Conservation (phyloP, 2,797 vertebrate genomes). For the Erethizon dorsatum region DNA sequence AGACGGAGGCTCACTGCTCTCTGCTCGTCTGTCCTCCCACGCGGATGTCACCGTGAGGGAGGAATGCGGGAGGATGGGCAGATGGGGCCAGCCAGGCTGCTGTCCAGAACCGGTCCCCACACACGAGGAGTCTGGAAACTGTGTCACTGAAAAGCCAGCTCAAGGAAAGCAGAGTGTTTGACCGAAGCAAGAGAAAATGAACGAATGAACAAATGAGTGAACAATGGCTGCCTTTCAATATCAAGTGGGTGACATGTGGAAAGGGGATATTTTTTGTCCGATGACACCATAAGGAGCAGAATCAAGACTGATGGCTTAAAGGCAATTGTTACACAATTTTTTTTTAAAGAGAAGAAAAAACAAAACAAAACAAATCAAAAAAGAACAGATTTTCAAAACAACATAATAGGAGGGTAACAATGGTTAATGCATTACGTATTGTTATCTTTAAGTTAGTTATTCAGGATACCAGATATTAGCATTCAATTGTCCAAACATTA, state of each 20-base stretch:
- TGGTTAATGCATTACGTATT: no score
- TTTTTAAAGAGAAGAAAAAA: no score
- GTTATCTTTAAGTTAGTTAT: no score
- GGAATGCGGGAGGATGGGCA: background rate
- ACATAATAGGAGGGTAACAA: no score
- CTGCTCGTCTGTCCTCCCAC: background rate
- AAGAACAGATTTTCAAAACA: no score
- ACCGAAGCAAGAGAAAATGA: background rate
- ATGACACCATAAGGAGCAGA: background rate
- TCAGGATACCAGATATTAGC: no score
- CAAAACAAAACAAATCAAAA: no score
- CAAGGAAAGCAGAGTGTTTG: background rate
- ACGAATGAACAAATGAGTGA: background rate
- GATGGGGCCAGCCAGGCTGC: background rate
- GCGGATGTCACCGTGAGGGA: background rate
- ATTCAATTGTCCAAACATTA: no score
- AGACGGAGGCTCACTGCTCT: background rate
- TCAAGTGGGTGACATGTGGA: background rate
- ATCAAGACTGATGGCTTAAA: background rate
- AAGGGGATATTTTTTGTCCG: background rate
- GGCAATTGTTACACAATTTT: background rate
- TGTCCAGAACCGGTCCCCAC: background rate
- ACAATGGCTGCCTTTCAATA: background rate
- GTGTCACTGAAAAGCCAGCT: background rate
- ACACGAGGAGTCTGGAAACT: background rate